phyloP scores from a whole-genome alignment of 1,140 invertebrate species.

The Latrodectus geometricus region DNA sequence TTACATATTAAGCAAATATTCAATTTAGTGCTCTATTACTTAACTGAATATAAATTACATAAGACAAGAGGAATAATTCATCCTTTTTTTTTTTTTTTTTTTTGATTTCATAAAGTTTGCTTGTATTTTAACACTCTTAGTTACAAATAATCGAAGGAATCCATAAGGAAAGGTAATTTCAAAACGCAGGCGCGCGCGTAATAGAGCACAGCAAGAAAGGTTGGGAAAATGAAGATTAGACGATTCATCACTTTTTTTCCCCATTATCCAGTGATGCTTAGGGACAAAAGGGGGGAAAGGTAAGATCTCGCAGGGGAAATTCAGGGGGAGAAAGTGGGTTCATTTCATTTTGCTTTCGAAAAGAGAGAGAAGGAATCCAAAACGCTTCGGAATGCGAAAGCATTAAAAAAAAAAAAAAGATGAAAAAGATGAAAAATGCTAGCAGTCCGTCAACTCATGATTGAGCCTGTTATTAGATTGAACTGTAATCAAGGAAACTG shows the following conservation, averaged over 20 bases:
- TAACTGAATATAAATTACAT: too few relatives aligned
- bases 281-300: conserved; percentile 14
- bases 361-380: background rate
- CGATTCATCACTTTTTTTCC: conserved; percentile 45
- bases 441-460: background rate
- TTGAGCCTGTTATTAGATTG: background rate
- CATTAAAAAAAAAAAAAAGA: too few relatives aligned
- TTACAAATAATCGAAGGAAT: conserved; percentile 36
- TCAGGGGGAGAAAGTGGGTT: background rate
- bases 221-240: conserved; percentile 50
- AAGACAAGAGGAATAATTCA: too few relatives aligned
- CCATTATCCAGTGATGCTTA: conserved; percentile 7
- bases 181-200: conserved; percentile 27
- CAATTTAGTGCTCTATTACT: too few relatives aligned
- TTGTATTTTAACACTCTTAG: background rate
- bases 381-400: background rate
- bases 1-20: too few relatives aligned
- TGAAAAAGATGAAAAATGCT: background rate
- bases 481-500: background rate
- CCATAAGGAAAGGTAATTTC: conserved; percentile 44
- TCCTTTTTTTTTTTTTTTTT: too few relatives aligned
- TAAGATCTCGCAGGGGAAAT: background rate
- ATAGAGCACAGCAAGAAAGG: conserved; percentile 57
- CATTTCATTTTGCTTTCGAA: conserved; percentile 17
- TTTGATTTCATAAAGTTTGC: too few relatives aligned